Evolutionary conservation across 2,888 invertebrate genomes (phyloP), one percentile per base, ranked within the genome.

Genomic region (Drosophila putrida): DNA sequence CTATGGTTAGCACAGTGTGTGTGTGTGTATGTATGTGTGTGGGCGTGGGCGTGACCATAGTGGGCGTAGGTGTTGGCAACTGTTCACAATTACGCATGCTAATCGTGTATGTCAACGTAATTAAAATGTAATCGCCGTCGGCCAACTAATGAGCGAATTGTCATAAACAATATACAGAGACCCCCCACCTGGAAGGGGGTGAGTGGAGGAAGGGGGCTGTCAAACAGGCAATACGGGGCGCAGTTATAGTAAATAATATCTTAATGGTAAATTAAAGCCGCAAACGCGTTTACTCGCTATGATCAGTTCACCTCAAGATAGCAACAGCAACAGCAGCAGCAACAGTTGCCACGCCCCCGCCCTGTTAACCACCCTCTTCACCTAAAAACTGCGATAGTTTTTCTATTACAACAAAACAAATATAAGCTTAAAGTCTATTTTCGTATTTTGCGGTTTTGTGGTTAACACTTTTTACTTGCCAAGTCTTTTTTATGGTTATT

Each of bases 221-320:
- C 25, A n/a, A 58, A n/a, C 41, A 50, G 62, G 67, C 61, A 63
- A 58, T 61, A 50, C 61, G 31, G 46, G 54, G 49, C 64, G 49
- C 55, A 72, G 74, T 71, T 78, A 81, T 65, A 75, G 87, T 84
- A 83, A 83, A 83, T 81, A 83, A 83, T 86, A 83, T 71, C 62
- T 71, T 86, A 88, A 86, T 86, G 75, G 87, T 80, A 71, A 86
- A 86, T 86, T 88, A 86, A 88, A 80, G 89, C 85, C 79, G 71
- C 81, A 86, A 86, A 78, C 85, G 83, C 75, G 78, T 74, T 85
- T 73, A 71, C 50, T 55, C 67, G 61, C 54, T 57, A 50, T 46
- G 74, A 72, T 64, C 80, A 53, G 38, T 53, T 63, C 15, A 28
- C 25, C 28, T 59, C 38, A 51, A 49, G 11, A 25, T 59, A 61